Evolutionary conservation across 1,140 invertebrate genomes (phyloP), one percentile per base, ranked within the genome.

Genomic region (Harlomillsia oculata): DNA sequence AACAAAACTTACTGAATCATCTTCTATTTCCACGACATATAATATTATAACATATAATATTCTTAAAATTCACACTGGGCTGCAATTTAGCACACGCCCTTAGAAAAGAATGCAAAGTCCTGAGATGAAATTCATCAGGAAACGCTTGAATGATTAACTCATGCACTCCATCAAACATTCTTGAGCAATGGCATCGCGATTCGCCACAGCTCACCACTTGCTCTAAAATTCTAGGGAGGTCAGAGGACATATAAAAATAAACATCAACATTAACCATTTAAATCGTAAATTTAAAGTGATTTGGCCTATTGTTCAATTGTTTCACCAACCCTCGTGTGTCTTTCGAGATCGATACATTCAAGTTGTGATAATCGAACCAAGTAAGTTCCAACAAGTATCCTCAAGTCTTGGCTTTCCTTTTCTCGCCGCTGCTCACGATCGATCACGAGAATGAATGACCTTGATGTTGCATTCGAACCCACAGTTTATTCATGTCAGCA

Each of bases 381-480:
- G 77, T 99, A 99, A 1, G 96, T 99, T 21, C 90, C 90, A 13
- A 94, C 90, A 28, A 97, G 75, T 64, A 99, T 92, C 58, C 93
- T 79, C 0, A 99, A 74, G 69, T 99, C 97, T 66, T 96, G 87
- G 14, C 97, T 77, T 74, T 99, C 97, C 51, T 88, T 83, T 72
- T 99, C 97, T 9, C 95, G 75, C 53, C 92, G 82, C 62, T 97
- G 92, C 67, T 83, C 82, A 62, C 97, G 92, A 92, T 67, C 83
- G 82, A 62, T 97, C 93, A 65, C 90, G 81, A 16, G n/a, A n/a
- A n/a, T n/a, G 85, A 87, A 69, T 93, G 89, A 5, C 93, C 93
- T 73, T 99, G 95, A 76, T 99, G 94, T 72, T 99, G 96, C 96
- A 99, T 99, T 54, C 97, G 78, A 6, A 99, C 96, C 97, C 97